Percentiles rank a stretch among this genome's conserved stretches.
These are phyloP conservation scores for Jacana jacana DNA, from an alignment of 2,113 vertebrate genomes.

Conservation along the genomic window DNA sequence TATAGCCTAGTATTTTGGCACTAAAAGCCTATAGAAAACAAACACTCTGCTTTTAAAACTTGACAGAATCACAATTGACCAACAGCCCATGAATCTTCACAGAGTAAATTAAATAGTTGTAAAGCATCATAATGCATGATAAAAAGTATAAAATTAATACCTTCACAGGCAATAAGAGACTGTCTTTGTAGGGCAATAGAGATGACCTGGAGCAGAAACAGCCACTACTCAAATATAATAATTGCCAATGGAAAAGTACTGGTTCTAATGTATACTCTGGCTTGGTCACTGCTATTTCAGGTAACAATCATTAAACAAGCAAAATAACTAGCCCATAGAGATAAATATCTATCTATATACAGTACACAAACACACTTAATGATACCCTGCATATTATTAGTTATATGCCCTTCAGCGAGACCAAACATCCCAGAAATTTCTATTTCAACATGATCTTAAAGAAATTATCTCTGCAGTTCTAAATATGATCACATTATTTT, in stretches of 20 bases:
- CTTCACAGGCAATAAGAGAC: not conserved
- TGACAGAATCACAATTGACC: constrained; percentile 21
- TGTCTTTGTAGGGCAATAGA: not conserved
- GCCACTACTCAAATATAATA: not conserved
- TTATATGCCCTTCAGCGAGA: constrained; percentile 57
- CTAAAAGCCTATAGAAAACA: not conserved
- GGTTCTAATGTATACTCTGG: constrained; percentile 11
- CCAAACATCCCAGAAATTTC: constrained; percentile 48
- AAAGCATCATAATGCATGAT: constrained; percentile 9
- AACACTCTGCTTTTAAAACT: not conserved
- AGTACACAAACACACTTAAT: constrained; percentile 47
- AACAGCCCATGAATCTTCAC: constrained; percentile 38
- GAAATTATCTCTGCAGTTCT: constrained; percentile 70
- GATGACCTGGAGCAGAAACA: constrained; percentile 22
- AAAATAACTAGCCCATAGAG: constrained; percentile 43
- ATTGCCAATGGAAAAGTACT: constrained; percentile 68
- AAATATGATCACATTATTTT: constrained; percentile 72
- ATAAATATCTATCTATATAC: constrained; percentile 73
- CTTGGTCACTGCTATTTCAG: constrained; percentile 68
- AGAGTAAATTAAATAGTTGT: constrained; percentile 2
- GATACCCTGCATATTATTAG: constrained; percentile 10
- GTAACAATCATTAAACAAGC: constrained; percentile 70
- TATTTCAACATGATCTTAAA: constrained; percentile 48
- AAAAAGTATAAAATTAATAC: not conserved
- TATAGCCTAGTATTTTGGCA: not conserved